Percentiles rank a stretch among this genome's conserved stretches.
Conservation (phyloP, 2,113 vertebrate genomes). For the Psophia crepitans region DNA sequence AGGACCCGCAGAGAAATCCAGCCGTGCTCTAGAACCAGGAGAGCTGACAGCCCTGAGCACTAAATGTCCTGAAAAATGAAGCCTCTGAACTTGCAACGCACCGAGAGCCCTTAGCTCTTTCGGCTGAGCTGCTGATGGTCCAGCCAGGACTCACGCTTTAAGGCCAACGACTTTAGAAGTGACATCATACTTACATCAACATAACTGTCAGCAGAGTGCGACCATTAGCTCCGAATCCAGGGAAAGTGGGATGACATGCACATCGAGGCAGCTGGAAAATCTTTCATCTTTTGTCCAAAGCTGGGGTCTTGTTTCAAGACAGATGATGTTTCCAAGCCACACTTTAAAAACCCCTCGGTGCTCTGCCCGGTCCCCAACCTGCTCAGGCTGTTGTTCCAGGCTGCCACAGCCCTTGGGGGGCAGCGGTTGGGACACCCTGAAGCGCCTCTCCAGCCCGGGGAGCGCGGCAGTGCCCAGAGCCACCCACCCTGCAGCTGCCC, state of each 20-base stretch:
- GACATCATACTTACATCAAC: not conserved
- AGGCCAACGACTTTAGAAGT: not conserved
- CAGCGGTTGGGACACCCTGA: not conserved
- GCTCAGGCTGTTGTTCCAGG: fast-evolving
- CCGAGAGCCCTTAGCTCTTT: not conserved
- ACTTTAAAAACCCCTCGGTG: not conserved
- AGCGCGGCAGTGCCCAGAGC: too few species aligned
- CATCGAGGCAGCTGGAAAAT: not conserved
- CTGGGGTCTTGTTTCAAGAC: not conserved
- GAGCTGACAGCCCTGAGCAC: not conserved
- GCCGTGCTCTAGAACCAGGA: fast-evolving
- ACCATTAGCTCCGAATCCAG: not conserved
- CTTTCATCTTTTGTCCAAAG: not conserved
- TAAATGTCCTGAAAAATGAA: not conserved
- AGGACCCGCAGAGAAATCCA: not conserved
- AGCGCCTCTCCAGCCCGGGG: not conserved
- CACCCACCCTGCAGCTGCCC: not conserved
- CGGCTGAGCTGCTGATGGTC: fast-evolving
- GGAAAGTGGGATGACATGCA: not conserved
- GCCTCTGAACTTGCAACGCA: not conserved
- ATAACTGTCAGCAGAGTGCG: not conserved
- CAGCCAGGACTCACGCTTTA: not conserved
- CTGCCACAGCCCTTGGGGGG: not conserved
- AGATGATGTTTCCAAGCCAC: not conserved
- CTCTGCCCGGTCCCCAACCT: not conserved